Evolutionary conservation across 2,113 vertebrate species (phyloP), one percentile per base, ranked within the genome.

Genomic region (Accipiter virgatus): DNA sequence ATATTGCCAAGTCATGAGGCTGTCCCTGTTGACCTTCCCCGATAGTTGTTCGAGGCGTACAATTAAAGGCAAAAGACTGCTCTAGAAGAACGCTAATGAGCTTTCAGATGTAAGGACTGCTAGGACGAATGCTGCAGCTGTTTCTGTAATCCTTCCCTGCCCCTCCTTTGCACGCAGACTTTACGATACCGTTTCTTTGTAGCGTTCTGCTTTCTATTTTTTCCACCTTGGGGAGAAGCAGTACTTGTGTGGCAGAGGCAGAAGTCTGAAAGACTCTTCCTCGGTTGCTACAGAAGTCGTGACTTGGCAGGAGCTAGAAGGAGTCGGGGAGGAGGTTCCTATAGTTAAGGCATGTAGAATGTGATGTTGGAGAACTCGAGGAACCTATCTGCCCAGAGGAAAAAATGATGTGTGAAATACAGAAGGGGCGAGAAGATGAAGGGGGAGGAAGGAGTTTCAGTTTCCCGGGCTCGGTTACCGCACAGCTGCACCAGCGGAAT

Each of bases 231-330:
- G 74, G 79, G 68, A 36, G 61, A 12, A 8, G 5, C 70, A 6
- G 72, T 11, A 2, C 55, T 25, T 21, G 15, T 2, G 0, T 8
- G 56, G 5, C 8, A n/a, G 6, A 66, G 81, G 38, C n/a, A 23
- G 56, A 53, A 52, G 50, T 2, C 78, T 55, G 34, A 22, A 42
- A 66, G 40, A 8, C 48, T 53, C 22, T 31, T 50, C 43, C 43
- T 16, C 1, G 6, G 42, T 16, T 4, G 2, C 22, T 67, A 4
- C 13, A 19, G 31, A 14, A 56, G 58, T 20, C 31, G 36, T 21
- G 68, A 16, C 25, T 16, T 67, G 81, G 14, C 6, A 31, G 59
- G 55, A 78, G 65, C 6, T 36, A 2, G 58, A 3, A 71, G 72
- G 53, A 71, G 32, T 15, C 23, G 6, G 85, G 67, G 43, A 72